Conservation (phyloP, 2,888 invertebrate genomes). For the Drosophila longiperda region DNA sequence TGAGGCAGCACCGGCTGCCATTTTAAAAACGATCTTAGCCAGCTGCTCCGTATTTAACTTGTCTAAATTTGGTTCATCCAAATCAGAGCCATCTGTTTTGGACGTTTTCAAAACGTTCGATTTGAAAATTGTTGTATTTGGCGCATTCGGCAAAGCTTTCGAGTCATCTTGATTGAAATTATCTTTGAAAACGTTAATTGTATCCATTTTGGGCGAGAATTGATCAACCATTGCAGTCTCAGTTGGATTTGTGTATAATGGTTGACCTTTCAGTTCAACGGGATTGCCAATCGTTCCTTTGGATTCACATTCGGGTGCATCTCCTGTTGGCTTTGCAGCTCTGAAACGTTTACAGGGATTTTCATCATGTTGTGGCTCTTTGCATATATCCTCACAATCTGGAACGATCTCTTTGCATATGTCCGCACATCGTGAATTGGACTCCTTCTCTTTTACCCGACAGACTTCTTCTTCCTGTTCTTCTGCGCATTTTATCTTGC, state of each 20-base stretch:
- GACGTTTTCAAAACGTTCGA: not conserved
- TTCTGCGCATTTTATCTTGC: not conserved
- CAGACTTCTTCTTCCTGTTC: not conserved
- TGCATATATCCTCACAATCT: not conserved
- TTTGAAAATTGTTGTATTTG: not conserved
- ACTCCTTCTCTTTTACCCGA: not conserved
- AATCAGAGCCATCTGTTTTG: not conserved
- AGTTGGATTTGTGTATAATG: not conserved
- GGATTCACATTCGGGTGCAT: not conserved
- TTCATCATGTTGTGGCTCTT: not conserved
- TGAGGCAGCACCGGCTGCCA: conserved; percentile 49
- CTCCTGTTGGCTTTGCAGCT: not conserved
- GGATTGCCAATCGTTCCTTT: not conserved
- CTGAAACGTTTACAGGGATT: not conserved
- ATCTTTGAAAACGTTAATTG: not conserved
- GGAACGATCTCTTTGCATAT: not conserved
- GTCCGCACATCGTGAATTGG: not conserved
- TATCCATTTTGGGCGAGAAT: not conserved
- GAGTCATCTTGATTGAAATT: not conserved
- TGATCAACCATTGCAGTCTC: not conserved
- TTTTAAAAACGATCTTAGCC: conserved; percentile 41
- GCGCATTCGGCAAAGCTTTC: not conserved
- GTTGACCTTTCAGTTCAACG: not conserved
- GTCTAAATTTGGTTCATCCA: not conserved
- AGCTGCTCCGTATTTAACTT: conserved; percentile 5